Percentiles rank a stretch among this genome's conserved stretches.
Evolutionary conservation across 1,140 invertebrate genomes (phyloP).

Genomic region (Diachasmimorpha longicaudata): DNA sequence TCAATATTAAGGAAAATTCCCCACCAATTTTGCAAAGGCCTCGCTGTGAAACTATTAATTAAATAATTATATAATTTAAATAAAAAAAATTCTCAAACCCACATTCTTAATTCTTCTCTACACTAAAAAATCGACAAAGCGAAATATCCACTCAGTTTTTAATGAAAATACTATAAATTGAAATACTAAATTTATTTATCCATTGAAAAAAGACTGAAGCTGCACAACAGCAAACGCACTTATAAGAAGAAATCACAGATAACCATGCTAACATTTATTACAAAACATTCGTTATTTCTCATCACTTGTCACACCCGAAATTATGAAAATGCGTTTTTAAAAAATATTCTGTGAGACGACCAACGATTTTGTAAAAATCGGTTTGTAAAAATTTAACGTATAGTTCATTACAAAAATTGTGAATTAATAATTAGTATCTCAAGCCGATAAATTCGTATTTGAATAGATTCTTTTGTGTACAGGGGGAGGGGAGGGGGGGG

Average conservation of each 20-base stretch:
- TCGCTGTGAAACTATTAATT: background rate
- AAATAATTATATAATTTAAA: background rate
- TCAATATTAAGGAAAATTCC: no score
- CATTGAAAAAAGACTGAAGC: background rate
- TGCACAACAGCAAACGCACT: background rate
- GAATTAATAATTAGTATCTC: background rate
- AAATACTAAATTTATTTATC: background rate
- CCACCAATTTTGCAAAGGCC: no score
- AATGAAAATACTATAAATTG: background rate
- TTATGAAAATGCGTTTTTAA: background rate
- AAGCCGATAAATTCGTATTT: background rate
- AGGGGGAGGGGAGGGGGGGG: background rate
- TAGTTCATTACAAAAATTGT: background rate
- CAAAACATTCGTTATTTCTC: constrained; percentile 3
- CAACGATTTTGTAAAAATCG: background rate
- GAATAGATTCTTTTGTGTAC: background rate
- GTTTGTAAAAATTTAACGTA: background rate
- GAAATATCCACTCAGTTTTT: no score
- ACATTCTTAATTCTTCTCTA: no score
- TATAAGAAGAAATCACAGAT: constrained; percentile 20
- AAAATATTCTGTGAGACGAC: background rate
- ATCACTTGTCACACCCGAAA: background rate
- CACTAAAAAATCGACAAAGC: no score
- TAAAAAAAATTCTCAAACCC: no score
- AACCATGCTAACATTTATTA: constrained; percentile 12